phyloP scores from a whole-genome alignment of 2,113 vertebrate genomes.

The Upupa epops region DNA sequence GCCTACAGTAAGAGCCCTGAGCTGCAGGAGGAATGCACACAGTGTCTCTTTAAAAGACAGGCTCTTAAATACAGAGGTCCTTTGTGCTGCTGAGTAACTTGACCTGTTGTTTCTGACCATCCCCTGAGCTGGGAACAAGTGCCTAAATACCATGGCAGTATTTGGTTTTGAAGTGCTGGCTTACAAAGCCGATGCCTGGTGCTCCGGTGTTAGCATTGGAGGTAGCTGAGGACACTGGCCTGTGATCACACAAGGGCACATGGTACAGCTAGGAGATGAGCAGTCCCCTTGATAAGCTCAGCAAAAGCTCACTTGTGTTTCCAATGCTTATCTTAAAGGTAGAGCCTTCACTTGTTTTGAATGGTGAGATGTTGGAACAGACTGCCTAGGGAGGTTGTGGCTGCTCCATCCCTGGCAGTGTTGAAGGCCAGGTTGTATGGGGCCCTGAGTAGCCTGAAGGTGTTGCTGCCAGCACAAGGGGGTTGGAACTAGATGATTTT shows the following conservation, averaged over 20 bases:
- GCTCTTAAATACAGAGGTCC: background rate
- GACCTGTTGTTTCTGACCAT: background rate
- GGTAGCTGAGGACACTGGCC: background rate
- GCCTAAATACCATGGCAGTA: background rate
- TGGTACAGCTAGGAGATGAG: fast-evolving
- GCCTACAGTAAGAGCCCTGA: background rate
- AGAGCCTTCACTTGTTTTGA: background rate
- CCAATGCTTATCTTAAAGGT: background rate
- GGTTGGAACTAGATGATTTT: too few relatives aligned
- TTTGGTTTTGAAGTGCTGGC: background rate
- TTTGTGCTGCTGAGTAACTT: background rate
- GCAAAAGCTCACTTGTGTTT: background rate
- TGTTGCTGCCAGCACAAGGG: too few relatives aligned
- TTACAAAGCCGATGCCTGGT: background rate
- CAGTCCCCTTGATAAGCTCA: background rate
- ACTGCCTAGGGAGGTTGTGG: too few relatives aligned
- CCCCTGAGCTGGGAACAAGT: background rate
- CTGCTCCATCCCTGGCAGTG: too few relatives aligned
- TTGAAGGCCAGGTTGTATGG: too few relatives aligned
- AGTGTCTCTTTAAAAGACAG: background rate
- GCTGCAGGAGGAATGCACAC: fast-evolving
- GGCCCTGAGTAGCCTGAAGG: too few relatives aligned
- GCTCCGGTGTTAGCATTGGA: background rate
- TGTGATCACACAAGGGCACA: background rate
- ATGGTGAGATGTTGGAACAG: background rate